Base-by-base conservation (phyloP, 2,888 invertebrate species). In the Acleris emargana region DNA sequence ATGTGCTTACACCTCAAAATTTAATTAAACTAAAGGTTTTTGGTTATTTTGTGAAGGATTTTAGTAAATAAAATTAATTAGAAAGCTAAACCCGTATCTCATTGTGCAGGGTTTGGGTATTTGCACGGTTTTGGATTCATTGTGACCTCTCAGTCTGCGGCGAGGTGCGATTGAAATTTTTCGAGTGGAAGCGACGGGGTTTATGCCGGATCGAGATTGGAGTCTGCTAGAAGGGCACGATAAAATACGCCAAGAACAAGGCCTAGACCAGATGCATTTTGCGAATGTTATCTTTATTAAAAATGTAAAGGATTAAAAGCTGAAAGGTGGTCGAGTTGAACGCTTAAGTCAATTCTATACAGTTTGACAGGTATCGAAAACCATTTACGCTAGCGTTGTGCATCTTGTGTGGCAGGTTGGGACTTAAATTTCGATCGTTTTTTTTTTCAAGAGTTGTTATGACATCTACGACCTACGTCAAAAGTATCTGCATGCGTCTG, bases 151-250 rank as follows among this genome's bases (percentile, higher is more conserved):
- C 47, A 79, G 86, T 82, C 86, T 86, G 87, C 78, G 82, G 83
- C 79, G 82, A 83, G 83, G 82, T 81, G 80, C 87, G 88, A 89
- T 90, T 89, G 91, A 88, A 88, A 77, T 91, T 91, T 91, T 90
- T 90, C 90, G 84, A 89, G 90, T 91, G 91, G 89, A 91, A 91
- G 86, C 83, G 89, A 88, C 88, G 83, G 87, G 80, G 82, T 81
- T 84, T 81, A 81, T 80, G 68, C 63, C 68, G 66, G 62, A 68
- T 71, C 63, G 58, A 66, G 53, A 63, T 71, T 69, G 69, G 67
- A 3, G 7, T 58, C 58, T 54, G 66, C 75, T 78, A 62, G 77
- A 82, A 74, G 68, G 3, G 72, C 11, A 25, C n/a, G 54, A 20
- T 28, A 16, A 6, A 32, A 51, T 16, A 28, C 3, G 16, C 0